Conservation (phyloP, 2,888 invertebrate genomes). For the Antitype chi region DNA sequence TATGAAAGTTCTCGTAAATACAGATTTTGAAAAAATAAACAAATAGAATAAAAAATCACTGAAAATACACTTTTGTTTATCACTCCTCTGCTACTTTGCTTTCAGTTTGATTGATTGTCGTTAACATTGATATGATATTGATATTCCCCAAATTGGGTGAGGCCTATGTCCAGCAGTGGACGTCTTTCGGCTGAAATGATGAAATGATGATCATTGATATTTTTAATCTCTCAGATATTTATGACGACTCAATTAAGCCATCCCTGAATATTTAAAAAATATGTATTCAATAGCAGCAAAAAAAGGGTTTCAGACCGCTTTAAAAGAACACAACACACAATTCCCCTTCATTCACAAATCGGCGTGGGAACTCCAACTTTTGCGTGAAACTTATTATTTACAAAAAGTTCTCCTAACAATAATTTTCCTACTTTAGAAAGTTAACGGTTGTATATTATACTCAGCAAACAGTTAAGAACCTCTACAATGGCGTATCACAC, state of each 20-base stretch:
- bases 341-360: conserved; percentile 17
- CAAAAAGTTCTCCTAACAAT: conserved; percentile 13
- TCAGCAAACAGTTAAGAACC: conserved; percentile 15
- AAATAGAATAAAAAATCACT: no score
- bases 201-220: no score
- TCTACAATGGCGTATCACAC: conserved; percentile 15
- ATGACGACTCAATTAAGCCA: not conserved
- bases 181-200: no score
- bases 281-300: not conserved
- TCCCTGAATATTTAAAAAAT: not conserved
- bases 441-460: conserved; percentile 10
- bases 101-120: not conserved
- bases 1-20: no score
- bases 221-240: not conserved
- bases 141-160: no score
- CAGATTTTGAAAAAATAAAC: no score
- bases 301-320: not conserved
- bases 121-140: no score
- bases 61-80: not conserved
- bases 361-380: conserved; percentile 20
- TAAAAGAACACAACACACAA: conserved; percentile 22
- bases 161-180: no score
- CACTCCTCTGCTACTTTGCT: not conserved
- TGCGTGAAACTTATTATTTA: not conserved
- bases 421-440: not conserved